Evolutionary conservation across 2,113 vertebrate species (phyloP).

Genomic region (Lampris incognitus): DNA sequence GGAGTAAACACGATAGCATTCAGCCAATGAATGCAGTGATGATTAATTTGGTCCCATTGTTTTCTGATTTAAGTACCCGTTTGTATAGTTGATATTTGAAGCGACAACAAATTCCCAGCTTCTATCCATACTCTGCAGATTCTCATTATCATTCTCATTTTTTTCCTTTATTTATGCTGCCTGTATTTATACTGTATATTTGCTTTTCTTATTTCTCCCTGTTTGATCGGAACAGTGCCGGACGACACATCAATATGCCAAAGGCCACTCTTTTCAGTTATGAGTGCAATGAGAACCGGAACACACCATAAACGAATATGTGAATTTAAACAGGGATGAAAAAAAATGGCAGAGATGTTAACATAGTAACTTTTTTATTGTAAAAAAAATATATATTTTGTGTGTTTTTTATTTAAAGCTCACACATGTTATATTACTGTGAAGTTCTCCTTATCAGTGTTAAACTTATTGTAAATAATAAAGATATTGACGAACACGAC

Average conservation of each 20-base stretch:
- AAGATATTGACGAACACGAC: constrained; percentile 77
- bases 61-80: neutral
- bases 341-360: constrained; percentile 81
- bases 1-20: constrained; percentile 13
- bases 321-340: constrained; percentile 84
- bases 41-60: constrained; percentile 1
- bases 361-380: constrained; percentile 87
- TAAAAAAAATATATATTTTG: constrained; percentile 94
- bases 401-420: constrained; percentile 95
- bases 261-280: constrained; percentile 84
- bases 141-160: constrained; percentile 32
- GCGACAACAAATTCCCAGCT: neutral
- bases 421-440: constrained; percentile 96
- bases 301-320: constrained; percentile 78
- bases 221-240: constrained; percentile 70
- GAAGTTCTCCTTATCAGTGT: constrained; percentile 98
- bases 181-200: constrained; percentile 60
- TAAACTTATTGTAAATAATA: constrained; percentile 99
- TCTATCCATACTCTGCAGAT: constrained; percentile 13
- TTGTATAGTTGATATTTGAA: constrained; percentile 15
- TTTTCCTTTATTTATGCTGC: constrained; percentile 46
- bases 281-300: constrained; percentile 84
- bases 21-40: constrained; percentile 5
- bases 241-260: constrained; percentile 81
- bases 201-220: constrained; percentile 59